These are phyloP conservation scores for Petrocephalus schoutedeni DNA, from an alignment of 2,797 vertebrate genomes.

Conservation along the genomic window DNA sequence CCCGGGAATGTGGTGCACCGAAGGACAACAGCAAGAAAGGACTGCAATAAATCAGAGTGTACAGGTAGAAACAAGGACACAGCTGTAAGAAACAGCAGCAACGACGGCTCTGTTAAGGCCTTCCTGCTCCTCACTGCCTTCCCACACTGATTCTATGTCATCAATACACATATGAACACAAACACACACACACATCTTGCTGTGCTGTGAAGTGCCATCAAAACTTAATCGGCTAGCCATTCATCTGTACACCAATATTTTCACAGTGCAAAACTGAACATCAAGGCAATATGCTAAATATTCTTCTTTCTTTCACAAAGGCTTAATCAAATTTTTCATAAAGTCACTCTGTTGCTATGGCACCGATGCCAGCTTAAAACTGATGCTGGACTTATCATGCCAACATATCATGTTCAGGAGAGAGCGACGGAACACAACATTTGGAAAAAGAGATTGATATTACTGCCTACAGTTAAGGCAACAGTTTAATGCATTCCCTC, in stretches of 20 bases:
- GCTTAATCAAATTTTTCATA: neutral
- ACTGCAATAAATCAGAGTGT: neutral
- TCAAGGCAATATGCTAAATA: neutral
- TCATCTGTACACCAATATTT: neutral
- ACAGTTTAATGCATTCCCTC: neutral
- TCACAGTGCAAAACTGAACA: neutral
- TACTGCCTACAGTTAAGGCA: neutral
- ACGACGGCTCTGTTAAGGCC: neutral
- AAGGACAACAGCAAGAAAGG: neutral
- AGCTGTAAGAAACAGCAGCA: neutral
- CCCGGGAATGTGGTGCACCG: constrained; percentile 20
- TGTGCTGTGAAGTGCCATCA: neutral
- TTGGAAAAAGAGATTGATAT: neutral
- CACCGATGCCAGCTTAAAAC: neutral
- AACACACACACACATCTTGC: neutral
- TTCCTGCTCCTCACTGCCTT: neutral
- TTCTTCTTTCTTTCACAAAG: neutral
- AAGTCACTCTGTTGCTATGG: neutral
- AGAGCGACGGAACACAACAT: neutral
- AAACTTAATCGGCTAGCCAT: neutral
- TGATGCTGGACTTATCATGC: neutral
- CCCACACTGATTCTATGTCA: neutral
- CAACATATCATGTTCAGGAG: too few species aligned
- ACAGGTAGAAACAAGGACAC: neutral
- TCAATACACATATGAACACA: neutral